Evolutionary conservation across 2,888 invertebrate genomes (phyloP), one percentile per base, ranked within the genome.

Genomic region (Aelia acuminata): DNA sequence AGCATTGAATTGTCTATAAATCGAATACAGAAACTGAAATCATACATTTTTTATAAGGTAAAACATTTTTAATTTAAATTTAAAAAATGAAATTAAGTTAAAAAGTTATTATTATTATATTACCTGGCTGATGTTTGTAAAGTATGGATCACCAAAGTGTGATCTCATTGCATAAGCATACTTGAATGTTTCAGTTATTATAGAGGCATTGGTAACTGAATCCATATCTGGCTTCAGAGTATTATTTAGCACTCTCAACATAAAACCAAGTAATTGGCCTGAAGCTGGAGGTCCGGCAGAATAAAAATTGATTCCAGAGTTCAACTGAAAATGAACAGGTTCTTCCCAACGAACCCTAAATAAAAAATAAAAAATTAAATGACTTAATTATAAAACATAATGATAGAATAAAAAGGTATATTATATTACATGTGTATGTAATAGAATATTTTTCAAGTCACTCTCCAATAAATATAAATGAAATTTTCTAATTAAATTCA

Each of bases 171-270:
- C 98, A 91, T 96, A 98, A 0, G 97, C 97, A 93, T 96, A 98
- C 92, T 99, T 99, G 91, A 98, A 96, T 0, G 98, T 95, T 92
- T 99, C 99, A 0, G 96, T 93, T 20, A 98, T 95, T 88, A 97
- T 95, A 91, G 99, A 93, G 3, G 95, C 93, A 88, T 94, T 94
- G 90, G 93, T 93, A 85, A 94, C 93, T 7, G 94, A 93, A 88
- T 93, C 92, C 84, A 95, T 93, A 91, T 94, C 94, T 22, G 93
- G 92, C 0, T 90, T 88, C 50, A 91, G 89, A 39, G 91, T 90
- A 2, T 95, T 95, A 88, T 94, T 94, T 87, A 99, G 93, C 85
- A 98, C 94, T 91, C 96, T 96, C 90, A 99, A 93, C 87, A 98
- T 96, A 91, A 97, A 96, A 0, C 95, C 95, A 1, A 98, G 93